A percentile compares a stretch with the other conserved stretches of the same genome.
Conservation (phyloP, 2,113 vertebrate genomes). For the Hydrolagus affinis region DNA sequence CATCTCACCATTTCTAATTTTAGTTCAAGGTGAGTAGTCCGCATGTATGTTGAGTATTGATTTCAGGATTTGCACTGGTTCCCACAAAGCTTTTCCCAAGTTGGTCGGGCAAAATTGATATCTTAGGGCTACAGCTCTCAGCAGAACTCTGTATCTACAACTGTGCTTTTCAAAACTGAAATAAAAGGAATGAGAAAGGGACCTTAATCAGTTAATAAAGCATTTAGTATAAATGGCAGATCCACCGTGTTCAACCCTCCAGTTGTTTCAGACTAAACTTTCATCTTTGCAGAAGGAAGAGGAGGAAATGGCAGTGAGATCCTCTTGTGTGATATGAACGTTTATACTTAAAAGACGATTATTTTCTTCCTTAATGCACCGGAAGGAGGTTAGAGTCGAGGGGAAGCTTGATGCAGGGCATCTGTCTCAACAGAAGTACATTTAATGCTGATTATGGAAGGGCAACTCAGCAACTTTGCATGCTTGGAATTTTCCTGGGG, state of each 20-base stretch:
- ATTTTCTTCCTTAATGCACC: neutral
- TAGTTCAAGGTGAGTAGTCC: neutral
- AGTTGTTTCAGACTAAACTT: neutral
- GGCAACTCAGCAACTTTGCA: neutral
- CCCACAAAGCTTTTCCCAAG: neutral
- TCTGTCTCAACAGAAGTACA: too few relatives aligned
- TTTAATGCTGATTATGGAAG: neutral
- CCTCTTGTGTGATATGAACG: neutral
- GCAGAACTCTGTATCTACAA: neutral
- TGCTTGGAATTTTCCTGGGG: neutral
- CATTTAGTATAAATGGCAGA: neutral
- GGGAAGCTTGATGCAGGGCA: neutral
- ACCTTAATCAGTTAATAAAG: neutral
- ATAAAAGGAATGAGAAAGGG: constrained; percentile 5
- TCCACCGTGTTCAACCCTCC: neutral
- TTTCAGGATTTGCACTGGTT: neutral
- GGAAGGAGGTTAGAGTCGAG: neutral
- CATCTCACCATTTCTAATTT: neutral
- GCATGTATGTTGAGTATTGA: too few relatives aligned
- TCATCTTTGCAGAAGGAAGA: neutral
- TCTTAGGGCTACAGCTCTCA: neutral
- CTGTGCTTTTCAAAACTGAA: neutral
- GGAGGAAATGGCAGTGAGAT: neutral
- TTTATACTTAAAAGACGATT: constrained; percentile 11
- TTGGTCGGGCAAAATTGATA: neutral